Evolutionary conservation across 2,888 invertebrate genomes (phyloP).

Genomic region (Yponomeuta sedellus): DNA sequence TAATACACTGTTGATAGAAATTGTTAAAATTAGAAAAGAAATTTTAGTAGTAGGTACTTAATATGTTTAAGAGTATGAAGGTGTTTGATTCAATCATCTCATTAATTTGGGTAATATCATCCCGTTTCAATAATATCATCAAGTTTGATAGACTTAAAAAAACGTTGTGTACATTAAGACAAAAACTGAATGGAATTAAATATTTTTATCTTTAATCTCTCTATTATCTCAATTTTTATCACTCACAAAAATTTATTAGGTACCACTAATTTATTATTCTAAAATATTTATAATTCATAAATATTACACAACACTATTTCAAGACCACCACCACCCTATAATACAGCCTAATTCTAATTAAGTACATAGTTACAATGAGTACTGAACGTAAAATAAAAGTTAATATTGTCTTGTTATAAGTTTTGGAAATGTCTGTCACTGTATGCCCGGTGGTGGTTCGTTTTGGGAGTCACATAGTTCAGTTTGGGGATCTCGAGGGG

Average conservation of each 20-base stretch:
- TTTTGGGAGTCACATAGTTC: slow-evolving; percentile 68
- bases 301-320: slow-evolving; percentile 33
- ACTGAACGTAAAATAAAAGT: slow-evolving; percentile 26
- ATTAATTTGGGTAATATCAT: no score
- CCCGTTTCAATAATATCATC: no score
- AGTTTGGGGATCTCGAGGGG: slow-evolving; percentile 60
- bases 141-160: no score
- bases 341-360: slow-evolving; percentile 47
- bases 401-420: slow-evolving; percentile 59
- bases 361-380: slow-evolving; percentile 46
- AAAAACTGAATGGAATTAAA: neutral
- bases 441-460: slow-evolving; percentile 46
- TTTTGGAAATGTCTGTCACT: slow-evolving; percentile 70
- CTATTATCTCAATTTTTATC: neutral
- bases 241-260: neutral
- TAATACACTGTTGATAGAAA: no score
- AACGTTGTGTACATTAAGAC: no score
- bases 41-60: no score
- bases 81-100: no score
- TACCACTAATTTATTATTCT: slow-evolving; percentile 7
- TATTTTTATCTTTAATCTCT: neutral
- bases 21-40: no score
- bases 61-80: no score
- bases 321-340: slow-evolving; percentile 50
- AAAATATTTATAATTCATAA: slow-evolving; percentile 20